Conservation (phyloP, 2,797 vertebrate species). For the Clarias fuscus region DNA sequence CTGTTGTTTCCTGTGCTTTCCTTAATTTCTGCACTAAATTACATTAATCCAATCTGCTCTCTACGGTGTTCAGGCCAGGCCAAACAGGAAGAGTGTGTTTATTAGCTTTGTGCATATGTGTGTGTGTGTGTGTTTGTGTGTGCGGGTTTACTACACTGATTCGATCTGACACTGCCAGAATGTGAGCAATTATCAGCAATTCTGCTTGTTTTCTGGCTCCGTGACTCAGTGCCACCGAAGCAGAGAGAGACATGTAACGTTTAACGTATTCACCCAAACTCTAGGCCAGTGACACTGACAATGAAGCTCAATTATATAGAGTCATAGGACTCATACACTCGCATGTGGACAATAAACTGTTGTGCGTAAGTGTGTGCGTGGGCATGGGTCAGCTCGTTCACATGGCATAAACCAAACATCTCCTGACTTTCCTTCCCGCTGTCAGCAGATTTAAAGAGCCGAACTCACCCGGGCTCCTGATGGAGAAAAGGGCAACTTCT, state of each 20-base stretch:
- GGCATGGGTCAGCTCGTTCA: conserved; percentile 15
- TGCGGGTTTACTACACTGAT: conserved; percentile 61
- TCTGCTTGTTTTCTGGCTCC: conserved; percentile 53
- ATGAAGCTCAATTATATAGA: conserved; percentile 33
- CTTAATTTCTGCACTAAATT: background rate
- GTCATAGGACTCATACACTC: conserved; percentile 9
- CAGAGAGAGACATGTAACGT: conserved; percentile 6
- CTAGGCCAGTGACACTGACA: conserved; percentile 15
- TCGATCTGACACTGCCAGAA: conserved; percentile 59
- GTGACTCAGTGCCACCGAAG: conserved; percentile 9
- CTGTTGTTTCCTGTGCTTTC: background rate
- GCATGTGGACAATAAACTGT: conserved; percentile 29
- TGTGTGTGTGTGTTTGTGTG: background rate
- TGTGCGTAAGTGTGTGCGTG: background rate
- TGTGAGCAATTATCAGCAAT: conserved; percentile 61
- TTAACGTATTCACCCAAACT: conserved; percentile 23
- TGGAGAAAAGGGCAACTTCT: conserved; percentile 69
- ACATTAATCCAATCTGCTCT: background rate
- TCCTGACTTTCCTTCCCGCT: conserved; percentile 43
- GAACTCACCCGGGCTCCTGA: conserved; percentile 58
- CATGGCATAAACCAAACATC: conserved; percentile 52
- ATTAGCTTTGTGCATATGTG: background rate
- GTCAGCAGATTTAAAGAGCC: conserved; percentile 62
- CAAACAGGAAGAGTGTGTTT: background rate
- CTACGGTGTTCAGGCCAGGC: background rate